Evolutionary conservation across 2,797 vertebrate species (phyloP).

Genomic region (Pseudopleuronectes americanus): DNA sequence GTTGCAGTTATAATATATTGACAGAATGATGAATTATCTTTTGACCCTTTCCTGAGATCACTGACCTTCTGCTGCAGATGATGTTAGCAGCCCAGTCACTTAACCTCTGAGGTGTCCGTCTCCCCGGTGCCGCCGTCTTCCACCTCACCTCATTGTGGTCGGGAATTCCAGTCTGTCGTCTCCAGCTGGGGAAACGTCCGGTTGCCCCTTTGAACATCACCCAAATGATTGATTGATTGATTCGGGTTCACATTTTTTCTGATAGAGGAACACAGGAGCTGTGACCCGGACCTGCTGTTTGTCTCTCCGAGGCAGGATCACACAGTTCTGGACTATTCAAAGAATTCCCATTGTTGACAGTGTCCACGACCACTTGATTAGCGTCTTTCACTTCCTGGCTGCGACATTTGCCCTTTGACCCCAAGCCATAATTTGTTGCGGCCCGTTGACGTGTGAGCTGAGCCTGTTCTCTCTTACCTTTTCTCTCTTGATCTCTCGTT

Average conservation of each 20-base stretch:
- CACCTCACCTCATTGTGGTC: slow-evolving; percentile 33
- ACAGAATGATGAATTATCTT: too few species aligned
- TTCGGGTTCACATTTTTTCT: slow-evolving; percentile 18
- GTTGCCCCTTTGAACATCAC: slow-evolving; percentile 17
- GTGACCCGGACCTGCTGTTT: slow-evolving; percentile 10
- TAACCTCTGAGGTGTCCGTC: slow-evolving; percentile 41
- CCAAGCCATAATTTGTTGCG: slow-evolving; percentile 60
- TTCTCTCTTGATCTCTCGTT: slow-evolving; percentile 31
- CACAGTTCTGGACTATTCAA: background rate
- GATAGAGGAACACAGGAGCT: background rate
- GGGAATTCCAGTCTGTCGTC: slow-evolving; percentile 57
- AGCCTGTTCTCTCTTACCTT: slow-evolving; percentile 33
- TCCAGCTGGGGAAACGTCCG: slow-evolving; percentile 51
- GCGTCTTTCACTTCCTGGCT: slow-evolving; percentile 59
- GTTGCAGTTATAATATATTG: too few species aligned
- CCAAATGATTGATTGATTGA: slow-evolving; percentile 16
- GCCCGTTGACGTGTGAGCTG: slow-evolving; percentile 55
- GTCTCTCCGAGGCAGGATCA: background rate
- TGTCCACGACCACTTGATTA: slow-evolving; percentile 36
- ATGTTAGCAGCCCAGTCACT: too few species aligned
- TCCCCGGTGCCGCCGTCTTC: slow-evolving; percentile 51
- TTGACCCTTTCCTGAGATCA: too few species aligned
- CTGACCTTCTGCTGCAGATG: too few species aligned
- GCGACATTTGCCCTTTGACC: slow-evolving; percentile 72
- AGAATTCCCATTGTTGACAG: slow-evolving; percentile 29